phyloP scores from a whole-genome alignment of 2,888 invertebrate species.

The Hydroisotoma schaefferi region DNA sequence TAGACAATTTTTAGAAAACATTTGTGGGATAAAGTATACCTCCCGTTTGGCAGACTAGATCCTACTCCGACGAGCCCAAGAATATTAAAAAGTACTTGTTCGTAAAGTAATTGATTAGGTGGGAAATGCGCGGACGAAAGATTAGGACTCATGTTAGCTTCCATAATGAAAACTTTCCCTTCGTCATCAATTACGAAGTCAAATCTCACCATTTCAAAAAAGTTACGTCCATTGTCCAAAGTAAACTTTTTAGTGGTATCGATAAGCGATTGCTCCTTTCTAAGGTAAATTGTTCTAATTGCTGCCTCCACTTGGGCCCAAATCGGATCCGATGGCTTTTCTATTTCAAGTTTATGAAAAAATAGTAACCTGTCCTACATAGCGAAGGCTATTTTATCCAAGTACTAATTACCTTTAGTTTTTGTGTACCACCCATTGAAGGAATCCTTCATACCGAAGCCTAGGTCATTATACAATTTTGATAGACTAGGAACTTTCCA shows the following conservation, averaged over 20 bases:
- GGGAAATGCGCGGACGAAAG: conserved; percentile 87
- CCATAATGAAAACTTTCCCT: conserved; percentile 80
- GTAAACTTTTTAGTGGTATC: conserved; percentile 53
- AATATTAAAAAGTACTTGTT: conserved; percentile 83
- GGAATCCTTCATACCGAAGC: conserved; percentile 79
- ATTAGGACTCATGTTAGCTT: conserved; percentile 98
- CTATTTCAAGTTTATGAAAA: conserved; percentile 50
- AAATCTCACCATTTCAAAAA: conserved; percentile 92
- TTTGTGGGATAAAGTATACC: conserved; percentile 5
- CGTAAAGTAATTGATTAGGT: conserved; percentile 79
- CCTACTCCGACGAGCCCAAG: conserved; percentile 74
- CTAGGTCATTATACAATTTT: conserved; percentile 66
- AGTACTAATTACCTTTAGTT: background rate
- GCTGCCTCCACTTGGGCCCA: conserved; percentile 79
- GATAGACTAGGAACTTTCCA: conserved; percentile 84
- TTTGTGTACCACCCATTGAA: conserved; percentile 64
- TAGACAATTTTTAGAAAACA: background rate
- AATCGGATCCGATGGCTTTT: conserved; percentile 67
- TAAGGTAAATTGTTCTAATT: conserved; percentile 65
- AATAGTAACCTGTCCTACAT: background rate
- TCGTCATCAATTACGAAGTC: conserved; percentile 88
- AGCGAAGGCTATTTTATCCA: background rate
- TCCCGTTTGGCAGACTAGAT: conserved; percentile 20
- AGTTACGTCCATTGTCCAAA: conserved; percentile 58
- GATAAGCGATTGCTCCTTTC: conserved; percentile 69